Conservation (phyloP, 2,888 invertebrate genomes). For the Hirudinaria manillensis region DNA sequence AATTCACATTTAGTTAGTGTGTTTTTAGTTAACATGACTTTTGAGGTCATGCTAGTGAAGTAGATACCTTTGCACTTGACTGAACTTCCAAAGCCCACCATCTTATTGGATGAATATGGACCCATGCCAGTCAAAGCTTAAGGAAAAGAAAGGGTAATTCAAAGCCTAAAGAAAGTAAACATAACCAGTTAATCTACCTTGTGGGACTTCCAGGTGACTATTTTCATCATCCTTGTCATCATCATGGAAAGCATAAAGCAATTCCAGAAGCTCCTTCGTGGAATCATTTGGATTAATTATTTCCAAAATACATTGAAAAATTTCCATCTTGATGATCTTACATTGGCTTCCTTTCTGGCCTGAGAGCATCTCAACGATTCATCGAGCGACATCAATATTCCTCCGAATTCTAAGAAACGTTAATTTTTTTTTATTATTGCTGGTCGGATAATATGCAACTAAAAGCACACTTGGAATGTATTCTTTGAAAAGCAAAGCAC, state of each 20-base stretch:
- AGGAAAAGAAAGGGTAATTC: not conserved
- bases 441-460: no score
- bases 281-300: no score
- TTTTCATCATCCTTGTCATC: not conserved
- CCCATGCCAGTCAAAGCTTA: slow-evolving; percentile 9
- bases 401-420: no score
- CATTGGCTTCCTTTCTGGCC: slow-evolving; percentile 1
- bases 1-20: not conserved
- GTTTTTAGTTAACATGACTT: not conserved
- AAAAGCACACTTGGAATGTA: no score
- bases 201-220: not conserved
- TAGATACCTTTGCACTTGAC: not conserved
- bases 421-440: no score
- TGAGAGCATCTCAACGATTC: not conserved
- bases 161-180: not conserved
- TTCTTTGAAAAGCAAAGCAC: no score
- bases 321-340: not conserved
- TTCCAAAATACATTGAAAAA: no score
- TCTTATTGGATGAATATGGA: not conserved
- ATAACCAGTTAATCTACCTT: not conserved
- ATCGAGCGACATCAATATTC: no score
- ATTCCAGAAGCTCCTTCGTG: not conserved
- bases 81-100: slow-evolving; percentile 6
- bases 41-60: not conserved
- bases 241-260: not conserved